Evolutionary conservation across 2,113 vertebrate species (phyloP).

Genomic region (Loxodonta africana): DNA sequence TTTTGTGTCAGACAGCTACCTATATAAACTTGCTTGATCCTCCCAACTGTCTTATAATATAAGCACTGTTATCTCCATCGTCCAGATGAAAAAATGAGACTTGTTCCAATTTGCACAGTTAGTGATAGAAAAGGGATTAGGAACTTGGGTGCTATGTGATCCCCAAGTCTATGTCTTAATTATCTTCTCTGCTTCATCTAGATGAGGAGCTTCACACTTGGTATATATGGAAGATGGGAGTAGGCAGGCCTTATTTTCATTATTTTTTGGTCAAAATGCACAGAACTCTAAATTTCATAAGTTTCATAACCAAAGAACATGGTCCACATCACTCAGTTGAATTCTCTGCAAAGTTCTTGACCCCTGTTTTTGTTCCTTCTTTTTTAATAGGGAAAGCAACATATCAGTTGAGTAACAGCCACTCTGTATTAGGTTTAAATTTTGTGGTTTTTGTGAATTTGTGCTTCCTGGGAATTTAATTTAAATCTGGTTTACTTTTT

Average conservation of each 20-base stretch:
- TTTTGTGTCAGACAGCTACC: not conserved
- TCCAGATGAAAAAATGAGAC: slow-evolving; percentile 35
- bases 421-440: not conserved
- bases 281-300: slow-evolving; percentile 56
- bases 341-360: slow-evolving; percentile 48
- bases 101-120: not conserved
- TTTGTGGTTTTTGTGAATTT: not conserved
- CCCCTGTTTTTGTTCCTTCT: slow-evolving; percentile 58
- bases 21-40: not conserved
- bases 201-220: not conserved
- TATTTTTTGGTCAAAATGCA: not conserved
- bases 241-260: not conserved
- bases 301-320: slow-evolving; percentile 32
- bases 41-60: not conserved
- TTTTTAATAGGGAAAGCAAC: slow-evolving; percentile 32
- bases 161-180: not conserved
- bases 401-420: not conserved
- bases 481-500: slow-evolving; percentile 43
- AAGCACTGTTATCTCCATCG: not conserved
- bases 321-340: not conserved
- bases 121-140: not conserved
- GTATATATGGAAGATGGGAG: not conserved
- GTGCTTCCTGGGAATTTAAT: slow-evolving; percentile 10
- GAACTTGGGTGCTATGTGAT: not conserved
- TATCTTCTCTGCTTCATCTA: not conserved